These are phyloP conservation scores for Sitophilus oryzae DNA, from an alignment of 1,140 invertebrate species.

Conservation along the genomic window DNA sequence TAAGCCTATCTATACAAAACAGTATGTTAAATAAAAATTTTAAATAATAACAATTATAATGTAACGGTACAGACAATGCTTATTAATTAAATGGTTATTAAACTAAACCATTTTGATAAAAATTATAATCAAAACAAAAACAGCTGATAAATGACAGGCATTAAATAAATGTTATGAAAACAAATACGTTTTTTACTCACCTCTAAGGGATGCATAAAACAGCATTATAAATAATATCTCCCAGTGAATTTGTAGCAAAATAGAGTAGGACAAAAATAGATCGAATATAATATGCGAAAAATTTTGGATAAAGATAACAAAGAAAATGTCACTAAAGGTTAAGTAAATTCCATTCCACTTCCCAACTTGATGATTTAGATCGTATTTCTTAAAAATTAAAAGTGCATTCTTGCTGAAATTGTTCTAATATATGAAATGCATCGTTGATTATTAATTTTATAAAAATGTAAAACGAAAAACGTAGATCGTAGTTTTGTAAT, in stretches of 20 bases:
- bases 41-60: too few species aligned
- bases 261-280: background rate
- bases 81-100: too few species aligned
- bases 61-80: too few species aligned
- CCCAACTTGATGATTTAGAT: background rate
- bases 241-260: too few species aligned
- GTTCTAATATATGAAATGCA: too few species aligned
- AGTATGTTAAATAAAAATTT: too few species aligned
- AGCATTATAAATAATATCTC: background rate
- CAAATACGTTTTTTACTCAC: background rate
- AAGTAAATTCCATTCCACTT: slow-evolving; percentile 1
- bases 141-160: slow-evolving; percentile 3
- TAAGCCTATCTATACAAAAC: too few species aligned
- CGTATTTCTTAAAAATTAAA: background rate
- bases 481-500: background rate
- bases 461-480: background rate
- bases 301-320: slow-evolving; percentile 3
- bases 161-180: background rate
- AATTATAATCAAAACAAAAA: slow-evolving; percentile 8
- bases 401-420: background rate
- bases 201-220: background rate
- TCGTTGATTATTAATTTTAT: too few species aligned
- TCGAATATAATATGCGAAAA: background rate
- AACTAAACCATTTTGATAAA: too few species aligned
- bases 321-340: background rate